Evolutionary conservation across 2,113 vertebrate species (phyloP).

Genomic region (Etia nguti): DNA sequence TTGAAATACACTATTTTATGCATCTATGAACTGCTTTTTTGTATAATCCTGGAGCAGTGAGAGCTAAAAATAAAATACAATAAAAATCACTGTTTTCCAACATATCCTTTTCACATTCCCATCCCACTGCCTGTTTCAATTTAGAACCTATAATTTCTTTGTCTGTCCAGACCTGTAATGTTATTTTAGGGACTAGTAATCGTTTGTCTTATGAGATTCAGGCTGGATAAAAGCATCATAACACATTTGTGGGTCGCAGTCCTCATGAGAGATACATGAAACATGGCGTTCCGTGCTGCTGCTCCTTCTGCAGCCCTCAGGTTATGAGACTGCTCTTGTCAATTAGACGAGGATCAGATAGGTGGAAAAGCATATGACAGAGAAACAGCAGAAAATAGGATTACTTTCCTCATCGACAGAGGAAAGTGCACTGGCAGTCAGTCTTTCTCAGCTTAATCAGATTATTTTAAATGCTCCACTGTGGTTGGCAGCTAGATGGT

Average conservation of each 20-base stretch:
- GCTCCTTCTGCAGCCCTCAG: not conserved
- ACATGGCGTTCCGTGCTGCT: not conserved
- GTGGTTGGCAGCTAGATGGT: conserved; percentile 27
- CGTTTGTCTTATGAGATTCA: not conserved
- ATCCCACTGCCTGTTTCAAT: not conserved
- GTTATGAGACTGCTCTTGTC: conserved; percentile 9
- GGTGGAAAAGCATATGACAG: conserved; percentile 31
- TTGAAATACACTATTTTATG: not conserved
- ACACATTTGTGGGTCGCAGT: not conserved
- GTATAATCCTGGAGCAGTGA: not conserved
- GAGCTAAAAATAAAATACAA: not conserved
- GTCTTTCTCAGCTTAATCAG: conserved; percentile 46
- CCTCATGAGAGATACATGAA: not conserved
- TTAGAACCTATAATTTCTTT: not conserved
- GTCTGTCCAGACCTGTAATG: not conserved
- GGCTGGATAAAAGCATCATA: not conserved
- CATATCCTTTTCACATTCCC: not conserved
- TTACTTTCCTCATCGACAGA: conserved; percentile 39
- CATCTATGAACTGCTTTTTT: not conserved
- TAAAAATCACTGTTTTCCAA: not conserved
- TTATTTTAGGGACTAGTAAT: not conserved
- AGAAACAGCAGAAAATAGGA: conserved; percentile 61
- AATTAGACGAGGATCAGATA: conserved; percentile 52
- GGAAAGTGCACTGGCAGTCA: conserved; percentile 38
- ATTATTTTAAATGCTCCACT: conserved; percentile 51